A percentile compares a stretch with the other conserved stretches of the same genome.
phyloP scores from a whole-genome alignment of 2,113 vertebrate species.

The Leptosomus discolor region DNA sequence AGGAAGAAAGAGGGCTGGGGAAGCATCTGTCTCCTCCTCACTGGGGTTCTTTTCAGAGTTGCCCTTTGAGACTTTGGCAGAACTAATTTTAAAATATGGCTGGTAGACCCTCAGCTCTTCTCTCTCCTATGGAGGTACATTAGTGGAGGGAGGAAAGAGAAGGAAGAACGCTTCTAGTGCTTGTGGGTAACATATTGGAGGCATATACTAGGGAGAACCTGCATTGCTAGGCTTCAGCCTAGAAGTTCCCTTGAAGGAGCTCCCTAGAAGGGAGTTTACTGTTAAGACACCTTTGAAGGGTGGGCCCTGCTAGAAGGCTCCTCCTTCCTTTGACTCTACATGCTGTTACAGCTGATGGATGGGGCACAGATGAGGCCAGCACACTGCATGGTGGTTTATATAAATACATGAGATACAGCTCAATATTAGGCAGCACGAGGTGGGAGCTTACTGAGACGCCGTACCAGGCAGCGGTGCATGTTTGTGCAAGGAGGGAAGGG shows the following conservation, averaged over 20 bases:
- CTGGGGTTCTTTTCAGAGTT: background rate
- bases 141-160: background rate
- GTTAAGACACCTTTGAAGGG: background rate
- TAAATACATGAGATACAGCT: background rate
- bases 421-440: background rate
- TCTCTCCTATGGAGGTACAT: background rate
- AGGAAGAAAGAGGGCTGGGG: background rate
- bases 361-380: background rate
- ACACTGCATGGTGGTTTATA: fast-evolving
- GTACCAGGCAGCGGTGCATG: fast-evolving
- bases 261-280: background rate
- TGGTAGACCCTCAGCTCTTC: background rate
- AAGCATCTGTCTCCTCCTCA: background rate
- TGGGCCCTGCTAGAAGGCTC: background rate
- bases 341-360: background rate
- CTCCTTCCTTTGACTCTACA: background rate
- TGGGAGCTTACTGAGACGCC: background rate
- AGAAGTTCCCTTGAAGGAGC: too few species aligned
- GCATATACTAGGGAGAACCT: background rate
- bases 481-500: background rate
- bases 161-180: background rate
- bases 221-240: background rate
- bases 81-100: background rate
- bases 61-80: background rate
- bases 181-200: background rate